A percentile compares a stretch with the other conserved stretches of the same genome.
These are phyloP conservation scores for Cygnus atratus DNA, from an alignment of 2,113 vertebrate species.

Conservation along the genomic window DNA sequence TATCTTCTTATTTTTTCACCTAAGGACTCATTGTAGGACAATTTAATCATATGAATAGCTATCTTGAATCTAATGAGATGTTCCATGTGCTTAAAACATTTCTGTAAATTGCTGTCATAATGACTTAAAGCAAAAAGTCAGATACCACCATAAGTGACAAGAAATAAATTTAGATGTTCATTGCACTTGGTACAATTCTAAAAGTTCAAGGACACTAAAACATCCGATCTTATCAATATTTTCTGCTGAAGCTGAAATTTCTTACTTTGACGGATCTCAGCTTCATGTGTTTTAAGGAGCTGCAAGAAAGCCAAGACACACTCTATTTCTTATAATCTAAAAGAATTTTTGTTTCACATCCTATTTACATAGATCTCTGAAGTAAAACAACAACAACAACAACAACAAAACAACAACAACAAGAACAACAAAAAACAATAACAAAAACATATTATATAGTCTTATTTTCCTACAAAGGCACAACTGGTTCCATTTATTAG, in stretches of 20 bases:
- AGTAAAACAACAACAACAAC: neutral
- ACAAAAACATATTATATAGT: neutral
- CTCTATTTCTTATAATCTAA: neutral
- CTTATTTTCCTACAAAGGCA: neutral
- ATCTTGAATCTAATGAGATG: neutral
- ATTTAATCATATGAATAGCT: neutral
- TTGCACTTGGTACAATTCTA: neutral
- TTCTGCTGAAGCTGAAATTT: neutral
- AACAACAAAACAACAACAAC: too few species aligned
- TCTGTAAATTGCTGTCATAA: neutral
- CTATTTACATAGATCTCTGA: neutral
- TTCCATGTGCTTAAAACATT: neutral
- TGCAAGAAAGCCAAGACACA: neutral
- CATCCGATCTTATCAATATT: neutral
- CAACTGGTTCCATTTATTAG: neutral
- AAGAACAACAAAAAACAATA: too few species aligned
- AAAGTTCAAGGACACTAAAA: neutral
- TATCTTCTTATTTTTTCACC: neutral
- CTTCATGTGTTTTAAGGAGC: neutral
- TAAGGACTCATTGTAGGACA: neutral
- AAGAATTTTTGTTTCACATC: neutral
- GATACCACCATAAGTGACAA: neutral
- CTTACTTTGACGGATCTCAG: neutral
- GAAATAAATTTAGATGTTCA: neutral
- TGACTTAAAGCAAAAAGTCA: neutral